These are phyloP conservation scores for Zoanthus sansibaricus DNA, from an alignment of 92 coral and sea anemone genomes.

Conservation along the genomic window DNA sequence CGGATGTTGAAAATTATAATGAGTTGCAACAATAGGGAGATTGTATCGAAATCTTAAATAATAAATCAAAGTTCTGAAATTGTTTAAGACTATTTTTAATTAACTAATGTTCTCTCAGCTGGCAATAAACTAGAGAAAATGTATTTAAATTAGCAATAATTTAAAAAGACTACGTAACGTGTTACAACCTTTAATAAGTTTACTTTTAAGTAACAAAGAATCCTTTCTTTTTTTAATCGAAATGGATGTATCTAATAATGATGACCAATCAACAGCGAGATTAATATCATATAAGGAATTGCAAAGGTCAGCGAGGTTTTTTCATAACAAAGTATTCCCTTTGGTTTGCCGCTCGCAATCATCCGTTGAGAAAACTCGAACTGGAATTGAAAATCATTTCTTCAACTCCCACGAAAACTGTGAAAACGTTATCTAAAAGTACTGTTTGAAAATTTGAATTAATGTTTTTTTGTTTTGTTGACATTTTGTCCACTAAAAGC, in stretches of 20 bases:
- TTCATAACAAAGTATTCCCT: slow-evolving; percentile 6
- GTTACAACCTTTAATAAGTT: slow-evolving; percentile 71
- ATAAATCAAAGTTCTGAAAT: slow-evolving; percentile 42
- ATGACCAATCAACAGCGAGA: slow-evolving; percentile 65
- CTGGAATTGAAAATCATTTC: not conserved
- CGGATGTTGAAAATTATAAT: not conserved
- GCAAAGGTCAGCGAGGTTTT: slow-evolving; percentile 19
- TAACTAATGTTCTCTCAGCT: slow-evolving; percentile 51
- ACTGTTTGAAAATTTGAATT: not conserved
- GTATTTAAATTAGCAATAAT: slow-evolving; percentile 72
- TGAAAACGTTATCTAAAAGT: not conserved
- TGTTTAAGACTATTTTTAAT: slow-evolving; percentile 52
- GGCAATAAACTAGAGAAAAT: slow-evolving; percentile 65
- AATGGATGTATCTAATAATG: slow-evolving; percentile 61
- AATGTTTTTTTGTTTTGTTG: not conserved
- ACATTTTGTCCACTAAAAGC: slow-evolving; percentile 11
- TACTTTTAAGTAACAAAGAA: slow-evolving; percentile 64
- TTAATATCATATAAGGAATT: slow-evolving; percentile 14
- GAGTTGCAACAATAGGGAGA: slow-evolving; percentile 25
- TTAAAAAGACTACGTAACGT: slow-evolving; percentile 64
- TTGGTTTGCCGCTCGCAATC: slow-evolving; percentile 21
- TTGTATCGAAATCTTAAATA: slow-evolving; percentile 11
- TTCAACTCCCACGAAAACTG: slow-evolving; percentile 5
- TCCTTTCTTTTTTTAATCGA: slow-evolving; percentile 61
- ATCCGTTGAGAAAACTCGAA: slow-evolving; percentile 12